Evolutionary conservation across 1,140 invertebrate species (phyloP).

Genomic region (Rhopalosiphum padi): DNA sequence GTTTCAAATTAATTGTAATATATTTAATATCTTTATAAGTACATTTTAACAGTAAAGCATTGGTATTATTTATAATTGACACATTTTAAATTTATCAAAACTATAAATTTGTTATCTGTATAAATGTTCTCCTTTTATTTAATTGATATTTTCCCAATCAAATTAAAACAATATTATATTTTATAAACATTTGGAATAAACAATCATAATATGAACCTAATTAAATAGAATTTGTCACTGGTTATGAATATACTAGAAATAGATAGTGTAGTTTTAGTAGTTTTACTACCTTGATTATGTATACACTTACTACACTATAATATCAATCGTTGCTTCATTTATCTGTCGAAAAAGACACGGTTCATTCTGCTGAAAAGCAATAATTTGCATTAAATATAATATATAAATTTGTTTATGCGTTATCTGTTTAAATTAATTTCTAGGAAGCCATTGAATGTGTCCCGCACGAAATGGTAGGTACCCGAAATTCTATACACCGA

Average conservation of each 20-base stretch:
- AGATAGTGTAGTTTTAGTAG: not conserved
- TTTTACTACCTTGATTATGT: not conserved
- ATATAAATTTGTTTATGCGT: no score
- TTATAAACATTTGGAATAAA: not conserved
- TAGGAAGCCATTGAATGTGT: no score
- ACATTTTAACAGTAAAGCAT: not conserved
- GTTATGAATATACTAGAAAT: not conserved
- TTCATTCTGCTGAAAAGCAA: no score
- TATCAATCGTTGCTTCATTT: not conserved
- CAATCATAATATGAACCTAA: not conserved
- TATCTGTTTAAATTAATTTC: no score
- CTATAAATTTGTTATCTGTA: not conserved
- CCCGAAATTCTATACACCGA: no score
- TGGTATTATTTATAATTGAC: not conserved
- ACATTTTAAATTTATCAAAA: not conserved
- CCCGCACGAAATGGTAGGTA: no score
- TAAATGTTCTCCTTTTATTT: not conserved
- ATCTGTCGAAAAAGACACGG: not conserved
- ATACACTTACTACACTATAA: not conserved
- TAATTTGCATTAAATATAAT: no score
- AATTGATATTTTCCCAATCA: not conserved
- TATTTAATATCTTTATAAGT: not conserved
- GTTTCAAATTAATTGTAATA: not conserved
- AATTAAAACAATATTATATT: not conserved
- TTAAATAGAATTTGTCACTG: not conserved